A percentile compares a stretch with the other conserved stretches of the same genome.
These are phyloP conservation scores for Peromyscus maniculatus DNA, from an alignment of 2,113 vertebrate genomes.

Conservation along the genomic window DNA sequence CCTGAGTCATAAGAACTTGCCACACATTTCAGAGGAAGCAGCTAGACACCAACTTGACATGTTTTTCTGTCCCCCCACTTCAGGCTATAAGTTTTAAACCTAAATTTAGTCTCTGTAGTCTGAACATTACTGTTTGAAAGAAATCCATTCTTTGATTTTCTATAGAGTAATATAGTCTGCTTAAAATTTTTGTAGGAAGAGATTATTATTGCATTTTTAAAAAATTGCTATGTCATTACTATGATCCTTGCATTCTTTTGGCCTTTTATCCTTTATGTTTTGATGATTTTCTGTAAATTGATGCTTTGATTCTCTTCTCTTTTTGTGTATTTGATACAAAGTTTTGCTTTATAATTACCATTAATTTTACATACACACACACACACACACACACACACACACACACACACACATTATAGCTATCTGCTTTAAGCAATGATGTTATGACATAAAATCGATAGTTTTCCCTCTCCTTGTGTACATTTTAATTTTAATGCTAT, in stretches of 20 bases:
- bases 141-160: neutral
- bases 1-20: neutral
- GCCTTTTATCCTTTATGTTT: neutral
- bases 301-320: neutral
- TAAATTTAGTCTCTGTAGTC: neutral
- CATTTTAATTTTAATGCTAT: neutral
- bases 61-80: neutral
- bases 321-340: neutral
- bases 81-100: neutral
- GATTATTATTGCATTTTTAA: neutral
- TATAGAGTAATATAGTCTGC: neutral
- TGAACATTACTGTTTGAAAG: neutral
- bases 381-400: neutral
- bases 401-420: neutral
- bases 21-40: neutral
- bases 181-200: neutral
- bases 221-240: neutral
- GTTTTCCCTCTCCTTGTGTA: neutral
- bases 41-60: neutral
- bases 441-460: neutral
- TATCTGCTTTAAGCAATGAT: neutral
- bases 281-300: neutral
- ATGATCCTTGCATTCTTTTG: neutral
- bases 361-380: neutral
- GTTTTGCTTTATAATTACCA: neutral